Conservation (phyloP, 2,888 invertebrate species). For the Apotomis betuletana region DNA sequence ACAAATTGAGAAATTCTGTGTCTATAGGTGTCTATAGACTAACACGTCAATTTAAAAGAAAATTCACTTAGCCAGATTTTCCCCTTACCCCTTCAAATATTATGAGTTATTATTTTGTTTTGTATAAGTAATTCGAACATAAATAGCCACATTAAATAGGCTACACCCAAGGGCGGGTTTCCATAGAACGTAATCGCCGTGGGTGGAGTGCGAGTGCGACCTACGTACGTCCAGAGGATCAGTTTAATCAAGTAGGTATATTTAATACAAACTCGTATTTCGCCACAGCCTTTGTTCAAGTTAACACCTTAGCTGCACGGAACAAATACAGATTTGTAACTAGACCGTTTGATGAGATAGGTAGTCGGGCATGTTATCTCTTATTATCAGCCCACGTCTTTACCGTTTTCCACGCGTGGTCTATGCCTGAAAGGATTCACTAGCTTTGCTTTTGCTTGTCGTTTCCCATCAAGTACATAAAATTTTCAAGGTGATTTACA, state of each 20-base stretch:
- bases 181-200: conserved; percentile 8
- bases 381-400: conserved; percentile 14
- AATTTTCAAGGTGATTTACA: no score
- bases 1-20: no score
- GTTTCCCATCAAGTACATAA: not conserved
- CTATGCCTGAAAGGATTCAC: not conserved
- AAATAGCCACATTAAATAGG: not conserved
- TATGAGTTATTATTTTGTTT: no score
- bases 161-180: conserved; percentile 2
- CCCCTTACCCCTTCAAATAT: no score
- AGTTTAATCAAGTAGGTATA: conserved; percentile 5
- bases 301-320: not conserved
- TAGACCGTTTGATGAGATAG: not conserved
- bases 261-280: conserved; percentile 1
- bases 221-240: conserved; percentile 12
- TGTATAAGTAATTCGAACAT: not conserved
- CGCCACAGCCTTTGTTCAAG: not conserved
- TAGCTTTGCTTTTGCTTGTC: not conserved
- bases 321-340: not conserved
- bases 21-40: no score
- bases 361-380: not conserved
- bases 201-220: conserved; percentile 18
- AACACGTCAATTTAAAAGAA: no score
- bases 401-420: conserved; percentile 17
- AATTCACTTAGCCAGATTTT: no score